phyloP scores from a whole-genome alignment of 2,113 vertebrate genomes.

The Syngnathus floridae region DNA sequence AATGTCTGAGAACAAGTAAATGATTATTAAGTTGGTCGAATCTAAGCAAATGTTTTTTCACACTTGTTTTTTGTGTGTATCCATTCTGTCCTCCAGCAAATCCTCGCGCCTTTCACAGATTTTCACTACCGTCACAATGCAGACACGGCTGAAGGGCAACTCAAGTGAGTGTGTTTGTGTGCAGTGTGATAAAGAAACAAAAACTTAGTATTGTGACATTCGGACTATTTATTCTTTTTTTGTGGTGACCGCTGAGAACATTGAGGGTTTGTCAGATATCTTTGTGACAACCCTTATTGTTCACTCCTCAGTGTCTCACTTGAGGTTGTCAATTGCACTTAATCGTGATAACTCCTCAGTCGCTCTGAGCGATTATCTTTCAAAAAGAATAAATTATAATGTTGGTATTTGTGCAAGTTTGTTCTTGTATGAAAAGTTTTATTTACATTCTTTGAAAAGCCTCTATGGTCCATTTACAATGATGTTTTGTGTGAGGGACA shows the following conservation, averaged over 20 bases:
- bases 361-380: slow-evolving; percentile 4
- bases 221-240: slow-evolving; percentile 35
- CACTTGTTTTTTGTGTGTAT: slow-evolving; percentile 10
- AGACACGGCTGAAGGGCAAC: slow-evolving; percentile 90
- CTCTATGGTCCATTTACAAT: background rate
- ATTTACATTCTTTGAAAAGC: background rate
- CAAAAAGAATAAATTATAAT: background rate
- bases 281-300: slow-evolving; percentile 28
- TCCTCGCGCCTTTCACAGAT: slow-evolving; percentile 97
- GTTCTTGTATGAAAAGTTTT: background rate
- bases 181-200: slow-evolving; percentile 20
- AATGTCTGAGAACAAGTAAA: background rate
- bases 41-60: background rate
- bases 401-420: slow-evolving; percentile 3
- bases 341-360: slow-evolving; percentile 6
- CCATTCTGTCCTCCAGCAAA: slow-evolving; percentile 76
- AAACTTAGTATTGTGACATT: slow-evolving; percentile 22
- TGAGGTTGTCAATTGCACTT: slow-evolving; percentile 12
- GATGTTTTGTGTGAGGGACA: slow-evolving; percentile 11
- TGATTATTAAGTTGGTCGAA: background rate
- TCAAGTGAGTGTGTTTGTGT: slow-evolving; percentile 85
- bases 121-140: slow-evolving; percentile 99
- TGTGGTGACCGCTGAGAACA: slow-evolving; percentile 19
- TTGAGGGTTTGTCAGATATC: slow-evolving; percentile 28
- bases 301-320: slow-evolving; percentile 20